Evolutionary conservation across 2,113 vertebrate species (phyloP), one percentile per base, ranked within the genome.

Genomic region (Oncorhynchus keta): DNA sequence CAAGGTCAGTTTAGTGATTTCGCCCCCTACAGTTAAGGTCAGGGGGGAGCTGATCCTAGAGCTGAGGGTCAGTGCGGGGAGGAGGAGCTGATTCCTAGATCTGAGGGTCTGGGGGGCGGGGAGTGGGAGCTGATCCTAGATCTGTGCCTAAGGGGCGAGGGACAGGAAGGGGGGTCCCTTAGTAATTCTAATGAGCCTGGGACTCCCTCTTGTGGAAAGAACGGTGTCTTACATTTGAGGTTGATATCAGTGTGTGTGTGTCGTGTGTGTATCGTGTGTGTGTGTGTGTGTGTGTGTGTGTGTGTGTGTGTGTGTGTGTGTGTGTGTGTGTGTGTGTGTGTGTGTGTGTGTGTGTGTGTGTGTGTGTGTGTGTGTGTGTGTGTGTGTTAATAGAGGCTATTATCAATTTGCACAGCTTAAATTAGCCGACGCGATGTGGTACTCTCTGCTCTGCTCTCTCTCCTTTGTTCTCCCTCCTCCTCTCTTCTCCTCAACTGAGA

Each of bases 161-260:
- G 30, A 45, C 62, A 76, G 73, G 84, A 35, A 7, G 83, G 81
- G 74, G 87, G 77, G 80, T 77, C 85, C 85, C 88, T 84, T 55
- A 83, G 84, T 74, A 45, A 71, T 75, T 88, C 85, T 70, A 84
- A 75, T 85, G 93, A 89, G 92, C 84, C 91, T 94, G 88, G 82
- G 92, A 92, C 95, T 94, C 96, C 96, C 97, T 96, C 97, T 97
- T 92, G 94, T 95, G 97, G 95, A 22, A 7, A 72, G 16, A 80
- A 20, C 35, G 1, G 35, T 9, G 16, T 18, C 32, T 30, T 69
- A 45, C 68, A 69, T 9, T 14, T 24, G 35, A 45, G 35, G 18
- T 69, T 45, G 6, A 45, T 8, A 24, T 9, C 2, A 9, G 8
- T 62, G 59, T 62, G 59, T 61, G 57, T 61, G 18, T 35, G 48